phyloP scores from a whole-genome alignment of 2,888 invertebrate genomes.

The Alentia gelatinosa region DNA sequence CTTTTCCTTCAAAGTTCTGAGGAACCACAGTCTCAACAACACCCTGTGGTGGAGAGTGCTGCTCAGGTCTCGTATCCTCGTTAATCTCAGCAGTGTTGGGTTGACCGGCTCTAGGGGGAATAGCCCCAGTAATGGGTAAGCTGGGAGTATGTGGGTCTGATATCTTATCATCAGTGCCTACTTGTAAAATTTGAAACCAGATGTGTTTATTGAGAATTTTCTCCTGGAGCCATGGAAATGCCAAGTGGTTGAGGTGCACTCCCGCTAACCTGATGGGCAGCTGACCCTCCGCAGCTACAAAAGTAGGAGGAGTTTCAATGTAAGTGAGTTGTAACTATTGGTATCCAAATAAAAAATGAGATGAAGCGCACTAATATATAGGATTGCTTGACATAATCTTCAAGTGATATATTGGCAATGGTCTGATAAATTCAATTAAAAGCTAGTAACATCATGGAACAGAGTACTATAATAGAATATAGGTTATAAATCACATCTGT shows the following conservation, averaged over 20 bases:
- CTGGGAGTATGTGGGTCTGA: background rate
- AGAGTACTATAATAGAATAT: too few species aligned
- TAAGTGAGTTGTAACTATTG: too few species aligned
- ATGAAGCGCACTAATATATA: too few species aligned
- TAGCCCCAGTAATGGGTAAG: background rate
- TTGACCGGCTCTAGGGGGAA: too few species aligned
- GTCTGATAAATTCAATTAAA: too few species aligned
- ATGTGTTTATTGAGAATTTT: conserved; percentile 6
- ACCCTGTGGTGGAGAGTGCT: too few species aligned
- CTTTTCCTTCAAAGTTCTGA: background rate
- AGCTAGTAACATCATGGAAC: too few species aligned
- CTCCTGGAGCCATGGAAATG: conserved; percentile 4
- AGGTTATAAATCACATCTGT: too few species aligned
- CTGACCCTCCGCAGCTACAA: background rate
- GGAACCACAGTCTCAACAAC: background rate
- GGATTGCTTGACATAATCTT: too few species aligned
- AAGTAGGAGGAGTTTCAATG: background rate
- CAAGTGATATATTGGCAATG: too few species aligned
- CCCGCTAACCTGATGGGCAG: conserved; percentile 24
- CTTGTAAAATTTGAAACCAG: background rate
- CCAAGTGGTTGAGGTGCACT: background rate
- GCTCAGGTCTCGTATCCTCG: too few species aligned
- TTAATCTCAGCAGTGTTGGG: background rate
- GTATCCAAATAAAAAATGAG: too few species aligned
- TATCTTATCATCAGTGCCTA: background rate